These are phyloP conservation scores for Caloenas nicobarica DNA, from an alignment of 2,113 vertebrate species.

Conservation along the genomic window DNA sequence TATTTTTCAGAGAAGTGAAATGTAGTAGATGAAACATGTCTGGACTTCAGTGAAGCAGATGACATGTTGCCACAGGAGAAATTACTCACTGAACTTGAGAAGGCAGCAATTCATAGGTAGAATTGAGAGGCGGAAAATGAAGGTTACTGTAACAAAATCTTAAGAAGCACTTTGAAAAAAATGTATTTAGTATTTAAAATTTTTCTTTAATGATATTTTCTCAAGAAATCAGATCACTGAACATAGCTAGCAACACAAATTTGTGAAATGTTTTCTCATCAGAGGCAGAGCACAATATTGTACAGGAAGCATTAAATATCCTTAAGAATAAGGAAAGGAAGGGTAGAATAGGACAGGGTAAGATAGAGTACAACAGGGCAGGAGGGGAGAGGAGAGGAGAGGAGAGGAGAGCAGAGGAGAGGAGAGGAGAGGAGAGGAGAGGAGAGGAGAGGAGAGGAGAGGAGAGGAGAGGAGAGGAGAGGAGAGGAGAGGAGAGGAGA, in stretches of 20 bases:
- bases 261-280: not conserved
- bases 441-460: not conserved
- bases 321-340: not conserved
- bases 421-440: too few species aligned
- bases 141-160: not conserved
- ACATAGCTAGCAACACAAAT: not conserved
- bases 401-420: not conserved
- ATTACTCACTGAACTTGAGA: conserved; percentile 28
- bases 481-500: not conserved
- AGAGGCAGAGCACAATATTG: not conserved
- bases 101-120: conserved; percentile 35
- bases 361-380: not conserved
- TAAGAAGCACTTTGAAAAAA: not conserved
- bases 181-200: not conserved
- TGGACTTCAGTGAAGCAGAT: conserved; percentile 45
- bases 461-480: too few species aligned
- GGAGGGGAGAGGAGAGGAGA: not conserved
- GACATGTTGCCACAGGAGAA: conserved; percentile 55
- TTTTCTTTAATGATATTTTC: not conserved
- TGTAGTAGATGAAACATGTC: conserved; percentile 21
- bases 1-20: conserved; percentile 1
- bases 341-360: not conserved
- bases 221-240: not conserved
- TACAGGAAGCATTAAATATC: not conserved
- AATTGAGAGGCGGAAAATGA: not conserved